These are phyloP conservation scores for Champsocephalus gunnari DNA, from an alignment of 2,797 vertebrate genomes.

Conservation along the genomic window DNA sequence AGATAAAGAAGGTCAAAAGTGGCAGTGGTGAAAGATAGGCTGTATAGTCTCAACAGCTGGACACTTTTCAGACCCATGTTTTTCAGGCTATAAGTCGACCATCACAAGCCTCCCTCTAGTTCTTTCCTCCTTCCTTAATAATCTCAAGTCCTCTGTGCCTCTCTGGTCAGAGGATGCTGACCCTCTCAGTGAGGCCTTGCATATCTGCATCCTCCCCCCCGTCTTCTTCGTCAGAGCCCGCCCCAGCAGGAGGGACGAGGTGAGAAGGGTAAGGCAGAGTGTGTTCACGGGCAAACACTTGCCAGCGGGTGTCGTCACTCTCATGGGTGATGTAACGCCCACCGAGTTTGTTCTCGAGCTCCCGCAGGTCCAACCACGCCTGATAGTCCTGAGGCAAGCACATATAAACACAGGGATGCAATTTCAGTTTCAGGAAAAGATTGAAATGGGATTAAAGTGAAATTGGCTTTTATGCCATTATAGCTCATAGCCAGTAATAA, in stretches of 20 bases:
- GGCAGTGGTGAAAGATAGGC: constrained; percentile 19
- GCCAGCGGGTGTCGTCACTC: constrained; percentile 92
- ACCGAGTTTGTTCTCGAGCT: constrained; percentile 89
- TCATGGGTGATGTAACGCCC: constrained; percentile 93
- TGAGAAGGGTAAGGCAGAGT: constrained; percentile 83
- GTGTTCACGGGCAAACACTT: constrained; percentile 85
- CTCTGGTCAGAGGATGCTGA: constrained; percentile 88
- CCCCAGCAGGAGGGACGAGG: constrained; percentile 73
- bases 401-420: constrained; percentile 23
- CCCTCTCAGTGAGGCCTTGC: constrained; percentile 90
- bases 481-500: constrained; percentile 31
- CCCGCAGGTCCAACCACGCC: constrained; percentile 91
- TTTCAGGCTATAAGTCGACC: constrained; percentile 8
- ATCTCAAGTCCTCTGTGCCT: constrained; percentile 12
- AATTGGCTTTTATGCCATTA: constrained; percentile 40
- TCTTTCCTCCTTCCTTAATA: constrained; percentile 18
- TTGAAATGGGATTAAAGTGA: constrained; percentile 35
- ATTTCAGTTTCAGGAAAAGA: constrained; percentile 33
- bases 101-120: background rate
- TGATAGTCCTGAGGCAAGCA: constrained; percentile 87
- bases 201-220: constrained; percentile 83
- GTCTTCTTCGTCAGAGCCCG: constrained; percentile 78
- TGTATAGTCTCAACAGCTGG: constrained; percentile 46
- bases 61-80: constrained; percentile 7
- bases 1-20: constrained; percentile 26